Conservation (phyloP, 2,888 invertebrate genomes). For the Branchipolynoe longqiensis region DNA sequence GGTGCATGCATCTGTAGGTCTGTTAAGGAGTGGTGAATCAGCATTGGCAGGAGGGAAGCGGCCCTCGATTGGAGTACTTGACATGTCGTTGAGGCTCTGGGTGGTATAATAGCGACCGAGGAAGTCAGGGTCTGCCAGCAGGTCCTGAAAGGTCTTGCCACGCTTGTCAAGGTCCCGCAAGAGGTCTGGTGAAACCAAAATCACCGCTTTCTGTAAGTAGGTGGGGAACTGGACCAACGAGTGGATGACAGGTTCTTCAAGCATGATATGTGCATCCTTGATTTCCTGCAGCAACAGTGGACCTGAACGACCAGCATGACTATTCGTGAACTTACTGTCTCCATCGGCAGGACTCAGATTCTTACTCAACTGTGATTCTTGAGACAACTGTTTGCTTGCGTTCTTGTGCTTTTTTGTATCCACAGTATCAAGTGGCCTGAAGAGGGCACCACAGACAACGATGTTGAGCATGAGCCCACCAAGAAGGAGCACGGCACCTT, state of each 20-base stretch:
- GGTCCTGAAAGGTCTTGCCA: constrained; percentile 48
- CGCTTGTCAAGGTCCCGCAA: constrained; percentile 37
- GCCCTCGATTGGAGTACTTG: neutral
- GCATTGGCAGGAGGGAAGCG: constrained; percentile 1
- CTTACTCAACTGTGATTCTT: constrained; percentile 72
- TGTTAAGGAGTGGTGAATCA: too few species aligned
- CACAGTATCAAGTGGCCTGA: constrained; percentile 76
- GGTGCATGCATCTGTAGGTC: too few species aligned
- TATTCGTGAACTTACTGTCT: constrained; percentile 19
- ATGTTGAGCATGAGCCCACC: constrained; percentile 79
- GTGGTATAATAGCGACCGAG: constrained; percentile 33
- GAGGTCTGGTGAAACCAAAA: constrained; percentile 42
- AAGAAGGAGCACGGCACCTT: constrained; percentile 79
- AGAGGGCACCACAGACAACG: constrained; percentile 78
- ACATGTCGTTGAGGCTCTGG: constrained; percentile 51
- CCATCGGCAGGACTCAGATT: constrained; percentile 38
- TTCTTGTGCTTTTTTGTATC: constrained; percentile 65
- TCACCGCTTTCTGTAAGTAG: constrained; percentile 83
- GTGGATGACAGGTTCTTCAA: constrained; percentile 68
- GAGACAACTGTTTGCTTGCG: constrained; percentile 70
- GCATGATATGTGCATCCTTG: neutral
- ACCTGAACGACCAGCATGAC: neutral
- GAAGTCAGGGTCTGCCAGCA: constrained; percentile 50
- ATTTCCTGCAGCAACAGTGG: constrained; percentile 1
- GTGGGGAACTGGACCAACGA: constrained; percentile 94